phyloP scores from a whole-genome alignment of 2,888 invertebrate species.

The Opisthograptis luteolata region DNA sequence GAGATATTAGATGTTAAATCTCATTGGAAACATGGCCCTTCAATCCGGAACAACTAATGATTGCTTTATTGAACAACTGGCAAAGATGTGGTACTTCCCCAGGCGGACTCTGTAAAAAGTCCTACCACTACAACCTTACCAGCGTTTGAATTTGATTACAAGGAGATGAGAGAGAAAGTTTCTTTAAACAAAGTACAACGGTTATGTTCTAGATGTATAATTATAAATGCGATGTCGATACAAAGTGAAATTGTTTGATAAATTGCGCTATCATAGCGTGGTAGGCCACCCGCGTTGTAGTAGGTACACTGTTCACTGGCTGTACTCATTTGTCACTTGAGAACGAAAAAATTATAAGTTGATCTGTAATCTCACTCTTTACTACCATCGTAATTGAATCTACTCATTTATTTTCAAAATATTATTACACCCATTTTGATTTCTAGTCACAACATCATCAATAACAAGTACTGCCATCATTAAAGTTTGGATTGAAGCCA shows the following conservation, averaged over 20 bases:
- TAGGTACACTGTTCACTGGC: no score
- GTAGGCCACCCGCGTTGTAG: slow-evolving; percentile 65
- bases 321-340: slow-evolving; percentile 66
- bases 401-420: slow-evolving; percentile 38
- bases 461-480: no score
- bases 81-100: no score
- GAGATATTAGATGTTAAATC: no score
- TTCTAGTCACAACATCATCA: slow-evolving; percentile 38
- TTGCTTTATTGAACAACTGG: no score
- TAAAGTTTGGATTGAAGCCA: not conserved
- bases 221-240: slow-evolving; percentile 19
- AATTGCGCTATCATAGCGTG: slow-evolving; percentile 54
- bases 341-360: slow-evolving; percentile 38
- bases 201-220: slow-evolving; percentile 11
- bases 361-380: no score
- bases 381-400: no score
- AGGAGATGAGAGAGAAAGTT: not conserved
- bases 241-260: slow-evolving; percentile 72
- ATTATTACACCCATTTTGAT: slow-evolving; percentile 11
- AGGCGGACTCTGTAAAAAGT: no score
- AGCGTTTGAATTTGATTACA: not conserved
- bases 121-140: not conserved
- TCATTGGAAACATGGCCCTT: no score
- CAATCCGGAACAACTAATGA: no score
- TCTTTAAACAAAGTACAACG: not conserved